These are phyloP conservation scores for Choloepus didactylus DNA, from an alignment of 2,797 vertebrate genomes.

Conservation along the genomic window DNA sequence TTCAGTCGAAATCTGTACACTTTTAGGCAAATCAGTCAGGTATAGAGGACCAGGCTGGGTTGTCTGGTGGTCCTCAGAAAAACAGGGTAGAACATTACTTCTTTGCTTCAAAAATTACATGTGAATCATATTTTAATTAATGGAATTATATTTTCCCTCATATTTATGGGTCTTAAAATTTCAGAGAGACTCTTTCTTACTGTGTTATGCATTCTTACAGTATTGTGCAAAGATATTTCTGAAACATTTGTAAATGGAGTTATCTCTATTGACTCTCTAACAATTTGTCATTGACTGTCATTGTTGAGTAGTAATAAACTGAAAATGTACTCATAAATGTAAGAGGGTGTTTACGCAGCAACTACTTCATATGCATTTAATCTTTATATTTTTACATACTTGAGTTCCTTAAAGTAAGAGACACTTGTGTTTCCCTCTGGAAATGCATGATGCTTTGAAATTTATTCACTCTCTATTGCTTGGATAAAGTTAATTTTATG, in stretches of 20 bases:
- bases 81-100: background rate
- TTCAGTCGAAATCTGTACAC: background rate
- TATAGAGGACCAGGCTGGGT: background rate
- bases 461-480: conserved; percentile 26
- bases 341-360: background rate
- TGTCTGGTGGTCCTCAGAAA: background rate
- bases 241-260: background rate
- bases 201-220: background rate
- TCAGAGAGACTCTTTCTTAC: background rate
- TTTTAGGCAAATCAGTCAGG: background rate
- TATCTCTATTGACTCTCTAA: background rate
- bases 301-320: background rate
- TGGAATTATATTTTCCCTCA: background rate
- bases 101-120: background rate
- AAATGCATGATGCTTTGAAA: conserved; percentile 50
- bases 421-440: conserved; percentile 18
- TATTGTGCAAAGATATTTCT: background rate
- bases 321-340: background rate
- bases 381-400: background rate
- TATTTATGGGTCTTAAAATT: background rate
- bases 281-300: background rate
- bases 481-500: conserved; percentile 34
- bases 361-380: background rate
- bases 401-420: background rate
- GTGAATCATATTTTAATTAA: conserved; percentile 15